These are phyloP conservation scores for Cyaniris semiargus DNA, from an alignment of 2,888 invertebrate species.

Conservation along the genomic window DNA sequence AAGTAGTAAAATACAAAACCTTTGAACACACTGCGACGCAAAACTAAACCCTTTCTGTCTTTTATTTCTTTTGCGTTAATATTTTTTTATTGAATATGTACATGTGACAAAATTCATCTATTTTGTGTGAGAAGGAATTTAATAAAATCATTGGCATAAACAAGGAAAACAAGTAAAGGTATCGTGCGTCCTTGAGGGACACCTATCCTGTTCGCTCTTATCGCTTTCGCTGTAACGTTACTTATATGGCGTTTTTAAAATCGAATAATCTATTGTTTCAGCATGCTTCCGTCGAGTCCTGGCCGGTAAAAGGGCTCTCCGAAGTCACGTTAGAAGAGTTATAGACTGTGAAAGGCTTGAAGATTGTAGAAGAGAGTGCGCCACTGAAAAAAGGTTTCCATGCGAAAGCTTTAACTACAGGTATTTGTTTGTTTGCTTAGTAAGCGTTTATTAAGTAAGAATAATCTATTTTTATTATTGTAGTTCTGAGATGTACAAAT, in stretches of 20 bases:
- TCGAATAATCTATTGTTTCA: conserved; percentile 53
- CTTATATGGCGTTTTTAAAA: neutral
- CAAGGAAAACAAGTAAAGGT: neutral
- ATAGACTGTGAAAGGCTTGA: conserved; percentile 86
- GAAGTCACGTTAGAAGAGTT: conserved; percentile 84
- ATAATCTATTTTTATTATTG: too few relatives aligned
- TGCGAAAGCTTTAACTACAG: conserved; percentile 93
- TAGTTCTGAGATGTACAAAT: too few relatives aligned
- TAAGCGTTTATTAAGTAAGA: neutral
- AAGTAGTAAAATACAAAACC: neutral
- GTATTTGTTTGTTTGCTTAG: conserved; percentile 51
- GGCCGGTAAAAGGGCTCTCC: conserved; percentile 86
- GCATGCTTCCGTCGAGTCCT: conserved; percentile 89
- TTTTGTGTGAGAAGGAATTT: neutral
- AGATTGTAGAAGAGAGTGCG: conserved; percentile 88
- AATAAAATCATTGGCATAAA: neutral
- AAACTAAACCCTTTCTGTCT: too few relatives aligned
- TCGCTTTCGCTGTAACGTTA: neutral
- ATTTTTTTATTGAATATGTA: too few relatives aligned
- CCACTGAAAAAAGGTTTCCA: conserved; percentile 85
- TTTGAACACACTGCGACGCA: too few relatives aligned
- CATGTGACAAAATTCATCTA: neutral
- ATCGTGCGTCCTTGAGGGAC: neutral
- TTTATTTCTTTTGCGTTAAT: too few relatives aligned
- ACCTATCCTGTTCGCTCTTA: neutral